Conservation (phyloP, 2,888 invertebrate species). For the Agrotis ipsilon region DNA sequence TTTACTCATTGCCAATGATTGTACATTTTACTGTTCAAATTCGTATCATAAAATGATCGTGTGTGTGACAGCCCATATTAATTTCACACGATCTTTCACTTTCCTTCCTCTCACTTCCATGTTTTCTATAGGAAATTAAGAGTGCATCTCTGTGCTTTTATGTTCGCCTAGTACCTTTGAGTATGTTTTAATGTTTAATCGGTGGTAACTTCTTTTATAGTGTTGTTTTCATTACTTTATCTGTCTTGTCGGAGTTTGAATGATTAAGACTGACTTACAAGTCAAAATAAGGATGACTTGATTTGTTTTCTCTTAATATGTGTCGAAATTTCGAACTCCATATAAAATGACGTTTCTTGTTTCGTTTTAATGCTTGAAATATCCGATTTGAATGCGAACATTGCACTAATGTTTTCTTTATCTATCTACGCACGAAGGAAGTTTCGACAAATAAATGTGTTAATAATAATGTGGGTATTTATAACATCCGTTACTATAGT, state of each 20-base stretch:
- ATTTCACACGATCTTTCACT: constrained; percentile 57
- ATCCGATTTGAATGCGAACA: constrained; percentile 13
- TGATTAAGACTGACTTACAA: too few species aligned
- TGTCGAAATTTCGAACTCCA: not conserved
- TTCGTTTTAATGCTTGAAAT: constrained; percentile 3
- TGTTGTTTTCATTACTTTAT: not conserved
- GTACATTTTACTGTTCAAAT: constrained; percentile 37
- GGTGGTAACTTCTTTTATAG: not conserved
- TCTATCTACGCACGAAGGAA: constrained; percentile 44
- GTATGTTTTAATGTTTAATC: not conserved
- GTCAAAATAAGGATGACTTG: not conserved
- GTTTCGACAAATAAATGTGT: constrained; percentile 50
- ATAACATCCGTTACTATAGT: constrained; percentile 50
- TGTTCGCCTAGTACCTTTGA: constrained; percentile 14
- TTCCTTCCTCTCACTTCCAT: constrained; percentile 47
- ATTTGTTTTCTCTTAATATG: not conserved
- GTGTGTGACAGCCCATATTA: constrained; percentile 37
- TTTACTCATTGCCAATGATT: constrained; percentile 35
- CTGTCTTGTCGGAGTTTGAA: not conserved
- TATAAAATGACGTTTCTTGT: not conserved
- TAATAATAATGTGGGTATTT: constrained; percentile 46
- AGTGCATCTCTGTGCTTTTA: constrained; percentile 22
- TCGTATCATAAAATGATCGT: constrained; percentile 21
- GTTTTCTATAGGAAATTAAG: constrained; percentile 45
- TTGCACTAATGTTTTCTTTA: constrained; percentile 14